Evolutionary conservation across 2,797 vertebrate species (phyloP).

Genomic region (Falco naumanni): DNA sequence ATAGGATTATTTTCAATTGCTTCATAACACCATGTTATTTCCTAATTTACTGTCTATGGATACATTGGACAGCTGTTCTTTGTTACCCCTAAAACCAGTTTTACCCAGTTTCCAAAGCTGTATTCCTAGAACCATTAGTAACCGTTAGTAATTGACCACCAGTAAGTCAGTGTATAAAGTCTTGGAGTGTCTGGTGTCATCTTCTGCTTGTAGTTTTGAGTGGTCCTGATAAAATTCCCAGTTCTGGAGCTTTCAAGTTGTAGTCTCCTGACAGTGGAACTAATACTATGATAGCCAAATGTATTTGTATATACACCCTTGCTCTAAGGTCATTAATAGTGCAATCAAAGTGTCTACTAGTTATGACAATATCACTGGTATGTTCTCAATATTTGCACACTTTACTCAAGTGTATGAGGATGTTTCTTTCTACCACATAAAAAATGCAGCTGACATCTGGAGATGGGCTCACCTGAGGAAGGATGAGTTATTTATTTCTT

Average conservation of each 20-base stretch:
- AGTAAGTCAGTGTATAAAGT: neutral
- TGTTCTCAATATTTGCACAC: neutral
- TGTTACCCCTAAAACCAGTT: neutral
- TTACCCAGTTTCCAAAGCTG: neutral
- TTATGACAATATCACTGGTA: neutral
- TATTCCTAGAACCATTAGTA: neutral
- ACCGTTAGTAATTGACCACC: neutral
- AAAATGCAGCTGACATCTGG: neutral
- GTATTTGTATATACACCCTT: fast-evolving
- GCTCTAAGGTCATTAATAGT: neutral
- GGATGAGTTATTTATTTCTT: neutral
- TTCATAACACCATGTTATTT: neutral
- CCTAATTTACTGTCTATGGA: neutral
- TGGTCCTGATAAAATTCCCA: neutral
- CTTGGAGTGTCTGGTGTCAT: neutral
- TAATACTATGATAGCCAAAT: neutral
- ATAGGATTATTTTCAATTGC: neutral
- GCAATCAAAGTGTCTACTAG: neutral
- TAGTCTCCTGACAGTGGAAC: neutral
- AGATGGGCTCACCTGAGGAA: neutral
- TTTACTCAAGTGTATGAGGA: neutral
- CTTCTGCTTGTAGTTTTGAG: neutral
- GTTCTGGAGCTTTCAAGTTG: neutral
- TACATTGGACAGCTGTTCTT: neutral
- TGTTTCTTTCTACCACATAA: neutral